Base-by-base conservation (phyloP, 2,797 vertebrate species). In the Spinus pinus region DNA sequence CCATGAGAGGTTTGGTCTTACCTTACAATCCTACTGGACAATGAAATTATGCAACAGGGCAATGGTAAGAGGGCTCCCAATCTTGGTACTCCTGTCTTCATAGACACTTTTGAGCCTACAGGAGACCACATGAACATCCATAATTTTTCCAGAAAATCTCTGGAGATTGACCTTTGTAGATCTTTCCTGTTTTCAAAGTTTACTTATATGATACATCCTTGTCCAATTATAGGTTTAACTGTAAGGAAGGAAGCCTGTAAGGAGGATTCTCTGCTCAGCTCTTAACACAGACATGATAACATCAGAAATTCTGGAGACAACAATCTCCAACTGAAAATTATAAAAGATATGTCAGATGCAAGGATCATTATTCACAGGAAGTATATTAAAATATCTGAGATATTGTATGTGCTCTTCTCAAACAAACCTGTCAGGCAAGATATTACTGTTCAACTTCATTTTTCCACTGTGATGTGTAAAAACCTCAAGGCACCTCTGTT, bases 31-130 rank as follows among this genome's bases (percentile, higher is more conserved):
- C 19, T 46, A 4, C 22, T 20, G 24, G 30, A 7, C 10, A 79
- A 50, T 0, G 2, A 79, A 25, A 25, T 37, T 35, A 9, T 62
- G 6, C 46, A 50, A 44, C 17, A 57, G 14, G 21, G 22, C 15
- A 30, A 17, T 3, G 8, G 21, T 42, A 39, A 70, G 6, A 49
- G 30, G 18, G 4, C 8, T 64, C 30, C 17, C 5, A 65, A 0
- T 61, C 31, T 51, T 61, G 13, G 20, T 61, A 24, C 11, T 73
- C 20, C 46, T 64, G 22, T n/a, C 44, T 75, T 12, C 2, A 3
- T 7, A 51, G 42, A 65, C 7, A 6, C 7, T 57, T 87, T 61
- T 78, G 25, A 77, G 10, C 25, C 30, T 39, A 51, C 7, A 39
- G 17, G 30, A 15, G 39, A 49, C 13, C 4, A 28, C 19, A 25